Conservation (phyloP, 2,797 vertebrate species). For the Furcifer pardalis region DNA sequence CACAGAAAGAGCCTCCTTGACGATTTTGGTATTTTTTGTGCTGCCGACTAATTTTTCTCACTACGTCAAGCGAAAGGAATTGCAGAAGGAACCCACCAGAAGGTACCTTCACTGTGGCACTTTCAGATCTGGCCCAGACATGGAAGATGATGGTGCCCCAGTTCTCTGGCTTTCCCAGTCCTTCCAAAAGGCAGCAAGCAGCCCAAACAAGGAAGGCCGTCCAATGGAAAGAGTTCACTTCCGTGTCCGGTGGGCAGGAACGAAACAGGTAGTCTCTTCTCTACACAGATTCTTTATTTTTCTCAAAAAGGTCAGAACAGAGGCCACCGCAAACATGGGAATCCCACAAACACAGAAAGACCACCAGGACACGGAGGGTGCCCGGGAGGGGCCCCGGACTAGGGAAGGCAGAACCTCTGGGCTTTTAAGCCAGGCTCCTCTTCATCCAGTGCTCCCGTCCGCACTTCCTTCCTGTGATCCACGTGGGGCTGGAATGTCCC, state of each 20-base stretch:
- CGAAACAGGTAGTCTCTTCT: not conserved
- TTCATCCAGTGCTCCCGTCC: not conserved
- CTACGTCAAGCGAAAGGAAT: too few relatives aligned
- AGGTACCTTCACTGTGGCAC: too few relatives aligned
- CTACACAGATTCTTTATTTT: slow-evolving; percentile 38
- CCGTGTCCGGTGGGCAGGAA: not conserved
- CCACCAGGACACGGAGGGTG: not conserved
- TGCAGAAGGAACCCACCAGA: too few relatives aligned
- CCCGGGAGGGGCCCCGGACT: not conserved
- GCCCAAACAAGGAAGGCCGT: not conserved
- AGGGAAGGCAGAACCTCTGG: not conserved
- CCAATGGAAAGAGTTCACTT: not conserved
- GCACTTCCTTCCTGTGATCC: not conserved
- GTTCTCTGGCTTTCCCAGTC: too few relatives aligned
- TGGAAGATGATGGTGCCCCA: too few relatives aligned
- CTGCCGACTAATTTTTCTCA: too few relatives aligned
- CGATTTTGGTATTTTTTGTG: too few relatives aligned
- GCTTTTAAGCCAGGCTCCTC: not conserved
- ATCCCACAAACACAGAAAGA: slow-evolving; percentile 25
- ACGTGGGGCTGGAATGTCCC: not conserved
- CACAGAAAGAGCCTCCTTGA: too few relatives aligned
- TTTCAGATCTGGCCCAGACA: too few relatives aligned
- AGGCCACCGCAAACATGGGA: slow-evolving; percentile 38
- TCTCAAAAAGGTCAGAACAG: slow-evolving; percentile 22
- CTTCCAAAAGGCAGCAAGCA: too few relatives aligned